Conservation (phyloP, 2,113 vertebrate genomes). For the Podarcis cretensis region DNA sequence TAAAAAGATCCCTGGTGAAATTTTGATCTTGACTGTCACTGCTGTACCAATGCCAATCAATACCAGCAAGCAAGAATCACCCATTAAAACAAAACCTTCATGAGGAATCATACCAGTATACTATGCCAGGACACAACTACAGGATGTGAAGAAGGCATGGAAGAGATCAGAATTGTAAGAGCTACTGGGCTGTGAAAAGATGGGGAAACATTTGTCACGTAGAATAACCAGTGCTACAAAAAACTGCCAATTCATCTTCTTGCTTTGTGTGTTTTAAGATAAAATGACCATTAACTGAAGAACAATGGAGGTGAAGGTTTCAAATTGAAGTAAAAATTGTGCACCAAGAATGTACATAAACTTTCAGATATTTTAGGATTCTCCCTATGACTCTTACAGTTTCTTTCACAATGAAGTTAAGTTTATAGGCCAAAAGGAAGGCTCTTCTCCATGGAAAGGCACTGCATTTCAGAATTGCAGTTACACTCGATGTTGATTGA, state of each 20-base stretch:
- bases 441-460: constrained; percentile 33
- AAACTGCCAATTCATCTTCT: constrained; percentile 27
- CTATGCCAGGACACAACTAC: background rate
- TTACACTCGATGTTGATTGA: background rate
- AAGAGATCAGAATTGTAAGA: constrained; percentile 48
- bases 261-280: background rate
- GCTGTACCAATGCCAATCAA: constrained; percentile 28
- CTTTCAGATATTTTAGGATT: constrained; percentile 29
- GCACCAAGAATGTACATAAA: constrained; percentile 25
- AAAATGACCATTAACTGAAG: background rate
- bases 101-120: constrained; percentile 30
- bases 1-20: background rate
- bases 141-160: constrained; percentile 42
- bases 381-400: background rate
- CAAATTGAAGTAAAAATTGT: constrained; percentile 16
- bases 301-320: constrained; percentile 32
- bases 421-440: constrained; percentile 8
- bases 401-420: constrained; percentile 37
- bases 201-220: constrained; percentile 13
- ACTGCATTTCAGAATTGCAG: background rate
- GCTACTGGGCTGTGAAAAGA: constrained; percentile 22
- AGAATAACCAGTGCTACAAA: constrained; percentile 48
- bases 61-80: constrained; percentile 37
- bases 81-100: constrained; percentile 23
- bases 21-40: constrained; percentile 7